These are phyloP conservation scores for Lateolabrax maculatus DNA, from an alignment of 2,797 vertebrate species.

Conservation along the genomic window DNA sequence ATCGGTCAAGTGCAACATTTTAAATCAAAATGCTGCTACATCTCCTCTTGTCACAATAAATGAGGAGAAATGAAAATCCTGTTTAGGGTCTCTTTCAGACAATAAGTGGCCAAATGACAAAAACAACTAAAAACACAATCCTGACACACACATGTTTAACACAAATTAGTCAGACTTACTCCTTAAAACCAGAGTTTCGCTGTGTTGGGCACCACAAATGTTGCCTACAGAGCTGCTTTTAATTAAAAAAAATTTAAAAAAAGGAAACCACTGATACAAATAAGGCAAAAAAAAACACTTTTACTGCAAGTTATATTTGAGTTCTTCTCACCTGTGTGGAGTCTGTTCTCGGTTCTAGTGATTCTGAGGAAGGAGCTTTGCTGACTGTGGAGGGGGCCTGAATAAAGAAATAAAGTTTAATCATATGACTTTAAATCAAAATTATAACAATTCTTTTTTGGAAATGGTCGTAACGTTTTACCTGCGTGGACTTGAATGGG, in stretches of 20 bases:
- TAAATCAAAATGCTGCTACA: background rate
- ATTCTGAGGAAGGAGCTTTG: conserved; percentile 60
- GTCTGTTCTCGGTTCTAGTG: conserved; percentile 32
- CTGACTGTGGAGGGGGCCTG: conserved; percentile 35
- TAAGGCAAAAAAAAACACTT: too few relatives aligned
- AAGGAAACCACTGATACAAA: too few relatives aligned
- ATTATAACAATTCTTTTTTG: too few relatives aligned
- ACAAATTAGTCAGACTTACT: background rate
- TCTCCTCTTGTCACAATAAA: background rate
- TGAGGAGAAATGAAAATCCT: background rate
- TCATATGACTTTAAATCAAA: background rate
- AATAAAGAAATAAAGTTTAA: background rate
- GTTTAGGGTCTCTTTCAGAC: too few relatives aligned
- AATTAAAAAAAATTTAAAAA: too few relatives aligned
- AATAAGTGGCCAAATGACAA: background rate
- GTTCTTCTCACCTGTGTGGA: conserved; percentile 61
- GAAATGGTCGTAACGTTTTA: conserved; percentile 3
- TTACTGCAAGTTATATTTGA: background rate
- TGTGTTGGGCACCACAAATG: too few relatives aligned
- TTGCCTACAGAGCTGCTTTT: background rate
- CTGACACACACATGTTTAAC: background rate
- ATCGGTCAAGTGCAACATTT: too few relatives aligned
- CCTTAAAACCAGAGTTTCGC: too few relatives aligned
- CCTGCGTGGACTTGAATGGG: conserved; percentile 75
- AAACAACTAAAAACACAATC: background rate